phyloP scores from a whole-genome alignment of 2,113 vertebrate species.

The Bubo scandiacus region DNA sequence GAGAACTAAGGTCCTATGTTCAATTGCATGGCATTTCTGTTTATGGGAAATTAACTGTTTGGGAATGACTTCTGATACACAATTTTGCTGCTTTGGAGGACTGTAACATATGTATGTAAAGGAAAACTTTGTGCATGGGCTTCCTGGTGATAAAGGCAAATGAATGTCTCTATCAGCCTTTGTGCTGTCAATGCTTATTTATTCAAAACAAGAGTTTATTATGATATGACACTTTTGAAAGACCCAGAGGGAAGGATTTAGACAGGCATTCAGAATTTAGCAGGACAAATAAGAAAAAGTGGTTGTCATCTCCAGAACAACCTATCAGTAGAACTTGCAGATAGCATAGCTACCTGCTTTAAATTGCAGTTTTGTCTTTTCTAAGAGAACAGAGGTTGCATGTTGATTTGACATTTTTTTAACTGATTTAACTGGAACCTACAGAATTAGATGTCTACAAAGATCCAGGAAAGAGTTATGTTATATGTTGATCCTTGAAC shows the following conservation, averaged over 20 bases:
- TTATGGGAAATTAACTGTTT: not conserved
- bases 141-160: conserved; percentile 3
- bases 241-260: not conserved
- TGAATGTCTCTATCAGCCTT: not conserved
- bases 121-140: not conserved
- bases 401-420: not conserved
- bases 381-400: not conserved
- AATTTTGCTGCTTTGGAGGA: not conserved
- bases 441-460: not conserved
- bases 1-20: not conserved
- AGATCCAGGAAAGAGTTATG: not conserved
- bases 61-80: not conserved
- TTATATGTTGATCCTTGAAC: not conserved
- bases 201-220: conserved; percentile 18
- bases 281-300: not conserved
- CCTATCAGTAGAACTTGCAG: not conserved
- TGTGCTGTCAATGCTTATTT: conserved; percentile 31
- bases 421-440: not conserved
- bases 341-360: not conserved
- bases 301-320: not conserved
- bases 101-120: not conserved
- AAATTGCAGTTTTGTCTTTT: not conserved
- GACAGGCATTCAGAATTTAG: not conserved
- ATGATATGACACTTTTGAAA: not conserved
- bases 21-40: not conserved